Evolutionary conservation across 2,113 vertebrate species (phyloP), one percentile per base, ranked within the genome.

Genomic region (Baryphthengus martii): DNA sequence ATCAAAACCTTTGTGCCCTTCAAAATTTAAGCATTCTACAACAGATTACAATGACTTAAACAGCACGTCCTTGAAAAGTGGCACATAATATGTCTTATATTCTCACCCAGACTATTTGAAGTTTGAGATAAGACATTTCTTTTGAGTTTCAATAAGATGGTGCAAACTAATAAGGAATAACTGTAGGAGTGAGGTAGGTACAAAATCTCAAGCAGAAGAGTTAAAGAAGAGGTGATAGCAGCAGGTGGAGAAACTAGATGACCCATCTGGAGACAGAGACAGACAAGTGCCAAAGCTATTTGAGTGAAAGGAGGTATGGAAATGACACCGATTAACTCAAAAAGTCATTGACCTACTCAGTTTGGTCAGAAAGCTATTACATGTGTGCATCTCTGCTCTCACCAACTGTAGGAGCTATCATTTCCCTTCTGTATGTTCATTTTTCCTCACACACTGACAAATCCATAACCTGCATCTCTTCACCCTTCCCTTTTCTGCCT

Each of bases 1-100:
- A 88, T 75, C 89, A 66, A 92, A 97, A 95, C 89, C 95, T 85
- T 56, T 80, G 76, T 86, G 70, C 77, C 91, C 96, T 97, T 92
- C 71, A 95, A 67, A 92, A 93, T 76, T 39, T 78, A 80, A 72
- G 61, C 81, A 66, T 55, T 56, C 89, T 53, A 89, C 68, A 84
- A 65, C 74, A 97, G 58, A 89, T 88, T 56, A 86, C 63, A 85
- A 50, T 21, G 37, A 91, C 76, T 86, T 15, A 26, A 53, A 89
- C 44, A 71, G 24, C 0, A 14, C n/a, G 47, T 66, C 94, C 88
- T 90, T 88, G 70, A 87, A 49, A 85, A 75, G 44, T 7, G 23
- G 58, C 58, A 87, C 44, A 23, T 73, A 76, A 13, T 1, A 8
- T 20, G 31, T 29, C 62, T 75, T 40, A 62, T 7, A 52, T 28